phyloP scores from a whole-genome alignment of 2,888 invertebrate genomes.

The Autographa gamma region DNA sequence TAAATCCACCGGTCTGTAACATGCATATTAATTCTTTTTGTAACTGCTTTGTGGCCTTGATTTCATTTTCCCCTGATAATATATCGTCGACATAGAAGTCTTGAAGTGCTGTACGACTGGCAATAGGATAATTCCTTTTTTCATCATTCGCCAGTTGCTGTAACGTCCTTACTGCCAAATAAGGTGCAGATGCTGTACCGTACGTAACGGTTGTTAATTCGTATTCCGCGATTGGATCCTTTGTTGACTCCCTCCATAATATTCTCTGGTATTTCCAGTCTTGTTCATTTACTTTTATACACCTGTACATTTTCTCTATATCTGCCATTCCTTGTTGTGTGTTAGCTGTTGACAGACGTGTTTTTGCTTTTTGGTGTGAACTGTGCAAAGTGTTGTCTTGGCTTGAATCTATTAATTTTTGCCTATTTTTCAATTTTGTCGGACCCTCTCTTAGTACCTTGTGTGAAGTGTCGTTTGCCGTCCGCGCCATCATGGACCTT shows the following conservation, averaged over 20 bases:
- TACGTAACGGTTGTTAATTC: constrained; percentile 3
- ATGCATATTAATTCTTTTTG: constrained; percentile 8
- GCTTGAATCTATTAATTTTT: too few relatives aligned
- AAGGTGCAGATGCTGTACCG: not conserved
- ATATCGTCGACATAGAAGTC: constrained; percentile 18
- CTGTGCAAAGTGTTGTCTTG: too few relatives aligned
- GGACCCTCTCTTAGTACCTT: too few relatives aligned
- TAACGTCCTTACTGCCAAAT: not conserved
- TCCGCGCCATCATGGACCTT: too few relatives aligned
- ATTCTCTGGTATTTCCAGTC: not conserved
- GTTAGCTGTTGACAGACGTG: too few relatives aligned
- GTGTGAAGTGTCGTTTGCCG: too few relatives aligned
- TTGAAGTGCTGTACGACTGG: not conserved
- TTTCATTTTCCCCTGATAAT: constrained; percentile 1
- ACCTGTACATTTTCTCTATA: constrained; percentile 6
- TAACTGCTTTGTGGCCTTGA: constrained; percentile 2
- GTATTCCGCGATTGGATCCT: not conserved
- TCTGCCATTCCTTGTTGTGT: constrained; percentile 5
- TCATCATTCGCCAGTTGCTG: not conserved
- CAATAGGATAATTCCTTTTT: not conserved
- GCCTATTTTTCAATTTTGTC: too few relatives aligned
- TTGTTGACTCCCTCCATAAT: constrained; percentile 5
- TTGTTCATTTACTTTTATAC: not conserved
- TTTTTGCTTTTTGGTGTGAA: too few relatives aligned
- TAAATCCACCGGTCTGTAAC: constrained; percentile 11